Evolutionary conservation across 2,797 vertebrate genomes (phyloP).

Genomic region (Heteromormyrus szaboi): DNA sequence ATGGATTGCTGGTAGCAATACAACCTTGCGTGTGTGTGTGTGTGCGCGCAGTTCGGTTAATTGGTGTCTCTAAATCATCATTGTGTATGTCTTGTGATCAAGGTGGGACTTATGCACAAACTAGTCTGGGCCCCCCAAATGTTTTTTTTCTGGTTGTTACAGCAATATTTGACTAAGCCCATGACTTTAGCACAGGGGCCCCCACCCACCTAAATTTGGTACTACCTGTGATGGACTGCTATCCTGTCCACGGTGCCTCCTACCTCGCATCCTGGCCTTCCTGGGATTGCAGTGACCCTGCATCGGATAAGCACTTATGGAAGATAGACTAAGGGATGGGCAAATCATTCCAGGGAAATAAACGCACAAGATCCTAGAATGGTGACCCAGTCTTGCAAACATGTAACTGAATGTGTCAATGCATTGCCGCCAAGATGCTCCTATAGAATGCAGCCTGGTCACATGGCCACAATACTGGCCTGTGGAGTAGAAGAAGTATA

Average conservation of each 20-base stretch:
- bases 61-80: neutral
- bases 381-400: neutral
- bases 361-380: neutral
- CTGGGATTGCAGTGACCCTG: neutral
- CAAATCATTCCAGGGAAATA: neutral
- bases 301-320: neutral
- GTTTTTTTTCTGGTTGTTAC: neutral
- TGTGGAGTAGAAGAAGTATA: neutral
- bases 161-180: neutral
- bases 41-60: neutral
- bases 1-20: neutral
- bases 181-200: neutral
- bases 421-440: neutral
- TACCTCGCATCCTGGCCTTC: neutral
- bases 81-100: neutral
- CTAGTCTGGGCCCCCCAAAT: neutral
- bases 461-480: neutral
- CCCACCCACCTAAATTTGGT: neutral
- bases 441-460: neutral
- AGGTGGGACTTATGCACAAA: neutral
- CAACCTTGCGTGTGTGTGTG: neutral
- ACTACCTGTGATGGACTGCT: neutral
- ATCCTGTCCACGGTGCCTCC: neutral
- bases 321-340: neutral
- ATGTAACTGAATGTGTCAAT: neutral